A percentile compares a stretch with the other conserved stretches of the same genome.
Evolutionary conservation across 2,888 invertebrate genomes (phyloP).

Genomic region (Tetrapedia diversipes): DNA sequence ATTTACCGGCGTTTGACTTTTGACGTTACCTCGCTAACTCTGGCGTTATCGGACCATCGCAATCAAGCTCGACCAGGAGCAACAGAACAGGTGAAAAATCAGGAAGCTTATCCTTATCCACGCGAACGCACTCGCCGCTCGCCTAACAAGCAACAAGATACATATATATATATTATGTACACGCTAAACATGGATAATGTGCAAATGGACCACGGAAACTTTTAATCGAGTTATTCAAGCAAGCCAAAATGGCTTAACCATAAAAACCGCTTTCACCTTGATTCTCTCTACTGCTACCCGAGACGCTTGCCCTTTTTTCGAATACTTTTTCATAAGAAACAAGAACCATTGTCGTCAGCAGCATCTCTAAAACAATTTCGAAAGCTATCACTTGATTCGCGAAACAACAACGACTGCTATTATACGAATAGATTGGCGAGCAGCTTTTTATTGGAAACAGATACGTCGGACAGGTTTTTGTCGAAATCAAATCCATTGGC

Average conservation of each 20-base stretch:
- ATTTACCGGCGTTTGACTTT: conserved; percentile 38
- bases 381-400: conserved; percentile 20
- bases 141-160: neutral
- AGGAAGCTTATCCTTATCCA: conserved; percentile 3
- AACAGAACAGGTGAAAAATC: conserved; percentile 13
- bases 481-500: conserved; percentile 37
- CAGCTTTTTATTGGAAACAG: conserved; percentile 47
- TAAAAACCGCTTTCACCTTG: neutral
- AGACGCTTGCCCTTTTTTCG: neutral
- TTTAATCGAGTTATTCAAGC: conserved; percentile 8
- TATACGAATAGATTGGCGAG: conserved; percentile 39
- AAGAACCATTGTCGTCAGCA: neutral
- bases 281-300: neutral
- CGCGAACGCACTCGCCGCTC: neutral
- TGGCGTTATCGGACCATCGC: conserved; percentile 2
- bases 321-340: neutral
- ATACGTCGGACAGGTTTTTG: conserved; percentile 40
- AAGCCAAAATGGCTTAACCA: neutral
- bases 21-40: conserved; percentile 20
- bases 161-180: neutral
- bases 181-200: too few relatives aligned
- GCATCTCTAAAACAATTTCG: conserved; percentile 6
- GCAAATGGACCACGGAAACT: neutral
- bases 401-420: conserved; percentile 14
- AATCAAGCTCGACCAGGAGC: conserved; percentile 12